phyloP scores from a whole-genome alignment of 2,113 vertebrate genomes.

The Phainopepla nitens region DNA sequence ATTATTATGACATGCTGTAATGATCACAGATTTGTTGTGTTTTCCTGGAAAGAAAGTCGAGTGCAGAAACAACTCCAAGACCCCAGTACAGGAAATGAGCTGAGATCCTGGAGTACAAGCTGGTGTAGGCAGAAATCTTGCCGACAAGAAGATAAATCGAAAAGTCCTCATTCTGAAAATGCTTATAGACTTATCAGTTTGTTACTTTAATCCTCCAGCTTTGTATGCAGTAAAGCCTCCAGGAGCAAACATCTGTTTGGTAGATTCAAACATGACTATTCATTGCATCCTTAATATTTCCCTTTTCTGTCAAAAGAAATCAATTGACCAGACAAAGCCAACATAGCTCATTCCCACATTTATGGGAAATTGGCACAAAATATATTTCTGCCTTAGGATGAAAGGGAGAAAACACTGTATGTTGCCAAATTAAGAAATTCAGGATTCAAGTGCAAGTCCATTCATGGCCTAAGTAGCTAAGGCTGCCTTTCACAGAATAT shows the following conservation, averaged over 20 bases:
- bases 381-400: not conserved
- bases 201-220: not conserved
- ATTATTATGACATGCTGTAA: conserved; percentile 29
- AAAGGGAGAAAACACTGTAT: not conserved
- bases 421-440: not conserved
- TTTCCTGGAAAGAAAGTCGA: conserved; percentile 3
- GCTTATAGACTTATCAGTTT: not conserved
- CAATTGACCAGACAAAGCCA: not conserved
- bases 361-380: not conserved
- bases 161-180: not conserved
- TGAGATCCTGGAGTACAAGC: not conserved
- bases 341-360: not conserved
- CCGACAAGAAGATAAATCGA: not conserved
- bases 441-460: not conserved
- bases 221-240: not conserved
- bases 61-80: not conserved
- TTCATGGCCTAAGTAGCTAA: not conserved
- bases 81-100: not conserved
- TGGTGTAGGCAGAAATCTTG: not conserved
- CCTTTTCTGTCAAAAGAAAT: not conserved
- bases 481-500: not conserved
- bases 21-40: not conserved
- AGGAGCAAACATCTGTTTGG: not conserved
- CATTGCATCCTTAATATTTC: not conserved
- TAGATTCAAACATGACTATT: not conserved